Percentiles rank a stretch among this genome's conserved stretches.
phyloP scores from a whole-genome alignment of 37 sponge, comb jelly and placozoan genomes.

The Tethya wilhelma region DNA sequence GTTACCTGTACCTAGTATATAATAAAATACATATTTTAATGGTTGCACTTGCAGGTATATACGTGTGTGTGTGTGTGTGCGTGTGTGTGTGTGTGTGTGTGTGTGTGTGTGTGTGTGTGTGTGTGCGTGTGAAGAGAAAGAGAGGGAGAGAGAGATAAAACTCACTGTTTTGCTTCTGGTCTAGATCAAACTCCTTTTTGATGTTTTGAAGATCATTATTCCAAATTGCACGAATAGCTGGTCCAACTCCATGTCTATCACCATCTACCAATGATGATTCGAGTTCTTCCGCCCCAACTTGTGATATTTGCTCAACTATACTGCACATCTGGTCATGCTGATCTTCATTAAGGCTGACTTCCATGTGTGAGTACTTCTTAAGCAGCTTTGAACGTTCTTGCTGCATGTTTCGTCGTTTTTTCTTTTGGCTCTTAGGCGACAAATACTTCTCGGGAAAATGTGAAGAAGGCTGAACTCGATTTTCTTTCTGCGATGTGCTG shows the following conservation, averaged over 20 bases:
- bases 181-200: conserved; percentile 29
- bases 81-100: too few species aligned
- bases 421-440: conserved; percentile 33
- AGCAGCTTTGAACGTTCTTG: conserved; percentile 14
- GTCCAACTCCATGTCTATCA: conserved; percentile 36
- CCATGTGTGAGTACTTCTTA: conserved; percentile 15
- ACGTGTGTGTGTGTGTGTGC: too few species aligned
- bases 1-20: conserved; percentile 7
- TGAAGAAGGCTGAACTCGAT: conserved; percentile 9
- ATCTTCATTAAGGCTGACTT: conserved; percentile 19
- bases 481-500: background rate
- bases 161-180: conserved; percentile 29
- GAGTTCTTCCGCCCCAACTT: conserved; percentile 16
- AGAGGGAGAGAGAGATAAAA: background rate
- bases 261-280: conserved; percentile 21
- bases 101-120: too few species aligned
- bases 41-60: too few species aligned
- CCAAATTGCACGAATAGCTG: conserved; percentile 26
- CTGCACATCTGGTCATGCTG: conserved; percentile 39
- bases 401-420: conserved; percentile 24
- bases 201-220: conserved; percentile 11
- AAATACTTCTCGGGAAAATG: conserved; percentile 23
- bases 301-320: conserved; percentile 2
- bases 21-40: background rate
- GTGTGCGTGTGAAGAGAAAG: too few species aligned